phyloP scores from a whole-genome alignment of 2,113 vertebrate species.

The Anhinga anhinga region DNA sequence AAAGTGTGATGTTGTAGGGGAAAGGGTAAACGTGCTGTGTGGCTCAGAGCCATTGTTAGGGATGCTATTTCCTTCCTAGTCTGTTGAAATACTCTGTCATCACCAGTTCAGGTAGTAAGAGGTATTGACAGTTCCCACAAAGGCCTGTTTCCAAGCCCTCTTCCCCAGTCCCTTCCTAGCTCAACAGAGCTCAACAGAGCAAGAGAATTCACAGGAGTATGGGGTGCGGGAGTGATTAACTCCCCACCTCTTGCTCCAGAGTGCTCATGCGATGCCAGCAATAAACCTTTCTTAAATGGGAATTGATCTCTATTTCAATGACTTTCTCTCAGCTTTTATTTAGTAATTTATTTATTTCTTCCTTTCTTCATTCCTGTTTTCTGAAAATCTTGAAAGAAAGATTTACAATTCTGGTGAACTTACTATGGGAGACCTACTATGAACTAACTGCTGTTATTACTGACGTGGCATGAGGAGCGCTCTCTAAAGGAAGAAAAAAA shows the following conservation, averaged over 20 bases:
- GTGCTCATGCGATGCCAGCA: background rate
- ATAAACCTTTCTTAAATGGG: background rate
- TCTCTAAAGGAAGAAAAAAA: background rate
- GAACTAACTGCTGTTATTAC: background rate
- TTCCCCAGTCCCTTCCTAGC: background rate
- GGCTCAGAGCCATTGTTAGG: background rate
- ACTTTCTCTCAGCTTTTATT: background rate
- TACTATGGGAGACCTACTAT: background rate
- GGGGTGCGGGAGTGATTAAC: background rate
- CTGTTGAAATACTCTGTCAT: background rate
- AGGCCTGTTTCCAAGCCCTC: background rate
- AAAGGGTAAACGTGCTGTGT: background rate
- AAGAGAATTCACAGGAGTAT: background rate
- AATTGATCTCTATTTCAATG: background rate
- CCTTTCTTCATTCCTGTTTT: background rate
- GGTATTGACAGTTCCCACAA: background rate
- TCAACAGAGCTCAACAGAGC: background rate
- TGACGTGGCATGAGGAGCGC: background rate
- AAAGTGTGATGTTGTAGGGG: background rate
- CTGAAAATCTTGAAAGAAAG: background rate
- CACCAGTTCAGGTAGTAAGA: background rate
- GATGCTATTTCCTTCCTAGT: background rate
- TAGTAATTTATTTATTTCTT: background rate
- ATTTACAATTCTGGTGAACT: background rate
- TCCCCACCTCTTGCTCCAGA: background rate